Base-by-base conservation (phyloP, 2,888 invertebrate genomes). In the Netelia virgata region DNA sequence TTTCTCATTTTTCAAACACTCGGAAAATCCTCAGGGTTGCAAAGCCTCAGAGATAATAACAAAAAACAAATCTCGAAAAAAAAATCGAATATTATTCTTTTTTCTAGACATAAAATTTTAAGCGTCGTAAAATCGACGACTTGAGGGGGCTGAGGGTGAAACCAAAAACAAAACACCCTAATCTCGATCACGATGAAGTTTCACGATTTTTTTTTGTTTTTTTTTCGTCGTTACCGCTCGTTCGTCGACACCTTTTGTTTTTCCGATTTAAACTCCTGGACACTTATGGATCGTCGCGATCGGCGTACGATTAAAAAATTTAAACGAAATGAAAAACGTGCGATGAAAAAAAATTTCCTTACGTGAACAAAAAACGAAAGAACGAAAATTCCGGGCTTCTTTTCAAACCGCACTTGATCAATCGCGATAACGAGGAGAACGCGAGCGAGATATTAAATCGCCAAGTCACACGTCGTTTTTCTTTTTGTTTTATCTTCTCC, bases 211-310 rank as follows among this genome's bases (percentile, higher is more conserved):
- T 28, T 28, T 28, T 28, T 28, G 23, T 23, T 23, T 23, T 23
- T 2, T 28, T 28, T 28, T 28, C 5, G 28, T 28, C 3, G 23
- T 57, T 43, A 41, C 28, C 66, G 16, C 66, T 66, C 20, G 66
- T 59, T 68, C 43, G 47, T 76, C 14, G 28, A 76, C 66, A 76
- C 75, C 75, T 36, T 66, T 18, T 76, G n/a, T 66, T 43, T 43
- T 11, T 36, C 50, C 16, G 9, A 43, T 28, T 28, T 28, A 28
- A 28, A 47, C 3, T 47, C 14, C 14, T 47, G 47, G 47, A 14
- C 47, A 47, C 47, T 47, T 10, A 10, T 47, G 11, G 47, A 47
- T 10, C 11, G 47, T 47, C 47, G 47, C 10, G 10, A 10, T 47
- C 14, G 10, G 47, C 47, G 47, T 14, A 14, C 1, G 14, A 47